Percentiles rank a stretch among this genome's conserved stretches.
Evolutionary conservation across 2,888 invertebrate species (phyloP).

Genomic region (Clepsis dumicolana): DNA sequence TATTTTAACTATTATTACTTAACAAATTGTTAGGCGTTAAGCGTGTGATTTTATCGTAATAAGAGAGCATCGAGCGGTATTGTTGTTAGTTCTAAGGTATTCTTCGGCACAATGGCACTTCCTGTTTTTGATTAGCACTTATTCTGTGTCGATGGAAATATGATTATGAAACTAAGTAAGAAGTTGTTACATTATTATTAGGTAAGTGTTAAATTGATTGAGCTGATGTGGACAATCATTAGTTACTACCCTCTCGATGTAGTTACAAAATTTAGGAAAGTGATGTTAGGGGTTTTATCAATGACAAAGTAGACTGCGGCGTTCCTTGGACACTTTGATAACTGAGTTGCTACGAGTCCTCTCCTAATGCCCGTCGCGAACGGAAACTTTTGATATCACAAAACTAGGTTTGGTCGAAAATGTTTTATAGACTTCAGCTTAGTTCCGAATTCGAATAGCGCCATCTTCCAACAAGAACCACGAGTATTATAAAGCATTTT

Average conservation of each 20-base stretch:
- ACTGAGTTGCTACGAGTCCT: constrained; percentile 60
- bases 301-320: constrained; percentile 85
- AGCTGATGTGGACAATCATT: constrained; percentile 84
- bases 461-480: constrained; percentile 60
- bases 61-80: constrained; percentile 85
- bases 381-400: constrained; percentile 62
- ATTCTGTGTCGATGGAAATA: constrained; percentile 86
- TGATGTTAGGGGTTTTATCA: constrained; percentile 86
- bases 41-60: constrained; percentile 86
- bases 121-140: constrained; percentile 87
- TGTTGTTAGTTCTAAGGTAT: constrained; percentile 85
- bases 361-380: constrained; percentile 59
- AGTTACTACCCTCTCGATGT: constrained; percentile 83
- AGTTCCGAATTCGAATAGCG: constrained; percentile 56
- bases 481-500: constrained; percentile 80
- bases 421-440: constrained; percentile 73
- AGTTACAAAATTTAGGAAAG: constrained; percentile 83
- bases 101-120: constrained; percentile 86
- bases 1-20: constrained; percentile 87
- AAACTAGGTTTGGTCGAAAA: constrained; percentile 65
- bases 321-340: constrained; percentile 68
- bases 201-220: constrained; percentile 86
- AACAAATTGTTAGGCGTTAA: constrained; percentile 86
- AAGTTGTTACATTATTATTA: constrained; percentile 86
- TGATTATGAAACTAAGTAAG: constrained; percentile 84